Evolutionary conservation across 2,797 vertebrate species (phyloP).

Genomic region (Sebastiscus tertius): DNA sequence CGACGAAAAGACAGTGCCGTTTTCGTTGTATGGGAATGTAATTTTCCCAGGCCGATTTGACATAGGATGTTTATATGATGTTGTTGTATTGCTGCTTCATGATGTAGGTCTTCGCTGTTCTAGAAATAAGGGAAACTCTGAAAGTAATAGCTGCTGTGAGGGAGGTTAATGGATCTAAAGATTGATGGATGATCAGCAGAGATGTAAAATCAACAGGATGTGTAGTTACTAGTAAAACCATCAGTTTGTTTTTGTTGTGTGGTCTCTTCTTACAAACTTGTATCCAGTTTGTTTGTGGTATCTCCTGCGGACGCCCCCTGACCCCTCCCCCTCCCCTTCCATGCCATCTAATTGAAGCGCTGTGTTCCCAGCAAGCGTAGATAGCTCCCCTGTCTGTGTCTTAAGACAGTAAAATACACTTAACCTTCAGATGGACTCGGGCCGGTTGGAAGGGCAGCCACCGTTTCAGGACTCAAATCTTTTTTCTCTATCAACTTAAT

Average conservation of each 20-base stretch:
- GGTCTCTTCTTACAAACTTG: neutral
- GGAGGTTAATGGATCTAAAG: neutral
- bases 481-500: slow-evolving; percentile 76
- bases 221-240: neutral
- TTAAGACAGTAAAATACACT: slow-evolving; percentile 74
- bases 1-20: too few relatives aligned
- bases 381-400: slow-evolving; percentile 63
- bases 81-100: neutral
- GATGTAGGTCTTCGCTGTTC: neutral
- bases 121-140: neutral
- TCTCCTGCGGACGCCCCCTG: neutral
- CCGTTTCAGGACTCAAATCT: slow-evolving; percentile 65
- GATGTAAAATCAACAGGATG: neutral
- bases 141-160: neutral
- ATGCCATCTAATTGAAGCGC: slow-evolving; percentile 46
- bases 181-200: neutral
- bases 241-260: neutral
- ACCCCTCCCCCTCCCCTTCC: neutral
- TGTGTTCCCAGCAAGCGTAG: slow-evolving; percentile 44
- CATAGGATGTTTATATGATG: neutral
- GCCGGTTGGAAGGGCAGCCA: slow-evolving; percentile 54
- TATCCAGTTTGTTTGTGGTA: slow-evolving; percentile 29
- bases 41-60: too few relatives aligned
- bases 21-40: too few relatives aligned
- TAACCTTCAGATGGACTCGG: slow-evolving; percentile 74